A percentile compares a stretch with the other conserved stretches of the same genome.
Conservation (phyloP, 2,888 invertebrate species). For the Hipparchia sbordonii region DNA sequence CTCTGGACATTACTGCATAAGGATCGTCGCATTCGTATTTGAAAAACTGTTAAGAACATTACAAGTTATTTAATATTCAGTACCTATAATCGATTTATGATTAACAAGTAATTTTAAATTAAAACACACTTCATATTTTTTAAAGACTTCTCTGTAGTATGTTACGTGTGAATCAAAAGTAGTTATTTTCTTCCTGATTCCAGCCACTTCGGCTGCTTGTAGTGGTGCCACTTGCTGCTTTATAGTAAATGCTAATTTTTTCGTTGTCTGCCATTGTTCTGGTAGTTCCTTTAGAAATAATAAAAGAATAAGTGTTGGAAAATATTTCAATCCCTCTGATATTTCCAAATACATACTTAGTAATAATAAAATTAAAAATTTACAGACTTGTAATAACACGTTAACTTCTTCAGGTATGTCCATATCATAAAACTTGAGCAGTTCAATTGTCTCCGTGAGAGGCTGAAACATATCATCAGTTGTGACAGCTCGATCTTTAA, state of each 20-base stretch:
- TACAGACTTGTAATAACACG: slow-evolving; percentile 88
- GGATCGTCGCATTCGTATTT: slow-evolving; percentile 89
- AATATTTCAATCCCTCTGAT: neutral
- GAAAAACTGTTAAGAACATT: slow-evolving; percentile 77
- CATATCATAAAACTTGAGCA: slow-evolving; percentile 96
- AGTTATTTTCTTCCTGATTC: slow-evolving; percentile 92
- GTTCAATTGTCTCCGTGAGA: slow-evolving; percentile 94
- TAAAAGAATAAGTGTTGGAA: neutral
- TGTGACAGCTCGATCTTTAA: slow-evolving; percentile 92
- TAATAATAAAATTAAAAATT: slow-evolving; percentile 1
- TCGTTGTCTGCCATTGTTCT: slow-evolving; percentile 97
- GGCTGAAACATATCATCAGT: slow-evolving; percentile 99
- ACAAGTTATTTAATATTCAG: neutral
- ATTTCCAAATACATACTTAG: neutral
- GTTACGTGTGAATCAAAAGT: slow-evolving; percentile 92
- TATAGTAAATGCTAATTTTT: slow-evolving; percentile 94
- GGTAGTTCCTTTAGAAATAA: slow-evolving; percentile 88
- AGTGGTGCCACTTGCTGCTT: slow-evolving; percentile 97
- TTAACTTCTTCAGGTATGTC: slow-evolving; percentile 98
- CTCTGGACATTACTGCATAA: slow-evolving; percentile 89
- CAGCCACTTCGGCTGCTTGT: slow-evolving; percentile 96
- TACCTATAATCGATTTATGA: neutral
- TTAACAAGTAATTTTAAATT: slow-evolving; percentile 1
- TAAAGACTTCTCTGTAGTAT: slow-evolving; percentile 94
- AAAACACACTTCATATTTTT: slow-evolving; percentile 82